Conservation (phyloP, 2,113 vertebrate species). For the Opisthocomus hoazin region DNA sequence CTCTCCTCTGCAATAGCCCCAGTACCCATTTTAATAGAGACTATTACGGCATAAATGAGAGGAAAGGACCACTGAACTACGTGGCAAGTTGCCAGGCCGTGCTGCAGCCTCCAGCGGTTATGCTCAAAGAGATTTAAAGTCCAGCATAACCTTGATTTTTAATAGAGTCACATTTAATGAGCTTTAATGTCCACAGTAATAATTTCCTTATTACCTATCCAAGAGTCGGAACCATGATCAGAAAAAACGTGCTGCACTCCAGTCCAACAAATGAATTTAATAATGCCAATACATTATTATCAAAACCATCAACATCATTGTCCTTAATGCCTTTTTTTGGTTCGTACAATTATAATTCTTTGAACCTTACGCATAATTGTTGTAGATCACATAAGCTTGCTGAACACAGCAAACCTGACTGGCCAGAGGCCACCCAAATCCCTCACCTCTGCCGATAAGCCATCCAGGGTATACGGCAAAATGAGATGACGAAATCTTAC, state of each 20-base stretch:
- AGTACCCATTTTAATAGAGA: background rate
- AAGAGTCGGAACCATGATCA: conserved; percentile 39
- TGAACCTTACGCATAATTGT: conserved; percentile 17
- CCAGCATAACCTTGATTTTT: conserved; percentile 70
- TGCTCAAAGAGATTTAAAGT: conserved; percentile 69
- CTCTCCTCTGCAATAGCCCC: background rate
- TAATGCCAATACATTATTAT: conserved; percentile 52
- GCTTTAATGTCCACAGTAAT: conserved; percentile 67
- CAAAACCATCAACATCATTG: conserved; percentile 56
- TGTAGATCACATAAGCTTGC: background rate
- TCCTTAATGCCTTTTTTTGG: conserved; percentile 56
- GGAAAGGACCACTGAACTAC: conserved; percentile 34
- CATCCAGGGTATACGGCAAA: background rate
- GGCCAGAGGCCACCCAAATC: background rate
- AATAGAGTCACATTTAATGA: conserved; percentile 73
- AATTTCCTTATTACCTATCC: conserved; percentile 66
- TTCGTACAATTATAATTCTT: conserved; percentile 48
- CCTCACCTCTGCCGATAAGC: background rate
- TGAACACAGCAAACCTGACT: background rate
- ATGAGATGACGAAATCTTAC: background rate
- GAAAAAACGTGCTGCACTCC: conserved; percentile 20
- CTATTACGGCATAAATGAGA: conserved; percentile 27
- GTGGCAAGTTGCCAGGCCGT: conserved; percentile 56
- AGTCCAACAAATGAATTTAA: conserved; percentile 37
- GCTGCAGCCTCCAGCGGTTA: conserved; percentile 49